Conservation (phyloP, 1,140 invertebrate species). For the Teleopsis dalmanni region DNA sequence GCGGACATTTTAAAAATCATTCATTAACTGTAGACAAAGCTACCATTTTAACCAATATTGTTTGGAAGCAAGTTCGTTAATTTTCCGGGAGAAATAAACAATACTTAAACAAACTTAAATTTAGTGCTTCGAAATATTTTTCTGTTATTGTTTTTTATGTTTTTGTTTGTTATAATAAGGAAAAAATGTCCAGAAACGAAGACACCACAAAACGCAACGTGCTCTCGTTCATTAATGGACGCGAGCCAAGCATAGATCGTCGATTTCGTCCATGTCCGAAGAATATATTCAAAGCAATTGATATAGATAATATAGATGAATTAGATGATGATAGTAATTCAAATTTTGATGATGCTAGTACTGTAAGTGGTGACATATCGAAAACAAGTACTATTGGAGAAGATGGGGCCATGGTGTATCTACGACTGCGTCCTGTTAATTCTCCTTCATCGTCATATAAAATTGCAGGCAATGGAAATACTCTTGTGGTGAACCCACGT, state of each 20-base stretch:
- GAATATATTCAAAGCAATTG: too few species aligned
- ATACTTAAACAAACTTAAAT: too few species aligned
- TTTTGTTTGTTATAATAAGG: too few species aligned
- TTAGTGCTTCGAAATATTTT: too few species aligned
- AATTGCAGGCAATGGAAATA: slow-evolving; percentile 22
- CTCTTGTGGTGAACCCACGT: slow-evolving; percentile 20
- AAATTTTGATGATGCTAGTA: background rate
- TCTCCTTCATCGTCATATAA: slow-evolving; percentile 20
- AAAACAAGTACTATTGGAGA: slow-evolving; percentile 6
- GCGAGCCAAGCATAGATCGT: slow-evolving; percentile 36
- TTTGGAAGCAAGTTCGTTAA: too few species aligned
- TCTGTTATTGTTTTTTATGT: too few species aligned
- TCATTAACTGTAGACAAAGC: too few species aligned
- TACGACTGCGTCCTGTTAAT: slow-evolving; percentile 47
- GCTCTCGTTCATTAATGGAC: slow-evolving; percentile 32
- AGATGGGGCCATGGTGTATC: slow-evolving; percentile 46
- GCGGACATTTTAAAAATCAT: too few species aligned
- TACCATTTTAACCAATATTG: too few species aligned
- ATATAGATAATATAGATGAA: background rate
- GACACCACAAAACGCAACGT: too few species aligned
- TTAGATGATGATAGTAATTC: background rate
- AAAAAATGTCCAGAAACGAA: too few species aligned
- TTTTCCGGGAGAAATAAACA: too few species aligned
- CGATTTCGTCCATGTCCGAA: slow-evolving; percentile 29
- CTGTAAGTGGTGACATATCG: background rate